phyloP scores from a whole-genome alignment of 2,888 invertebrate genomes.

The Scaptomyza tumidula region DNA sequence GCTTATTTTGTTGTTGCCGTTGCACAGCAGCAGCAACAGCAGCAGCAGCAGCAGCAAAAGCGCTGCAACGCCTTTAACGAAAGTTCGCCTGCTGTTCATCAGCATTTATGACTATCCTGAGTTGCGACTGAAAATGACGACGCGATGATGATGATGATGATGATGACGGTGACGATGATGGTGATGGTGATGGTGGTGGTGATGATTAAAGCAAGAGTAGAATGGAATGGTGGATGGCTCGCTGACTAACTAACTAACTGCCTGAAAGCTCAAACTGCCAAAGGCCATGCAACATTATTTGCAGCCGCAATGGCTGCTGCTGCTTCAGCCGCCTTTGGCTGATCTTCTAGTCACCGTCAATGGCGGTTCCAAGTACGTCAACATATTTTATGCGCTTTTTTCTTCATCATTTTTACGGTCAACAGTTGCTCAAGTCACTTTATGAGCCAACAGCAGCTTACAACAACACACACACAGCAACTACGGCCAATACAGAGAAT shows the following conservation, averaged over 20 bases:
- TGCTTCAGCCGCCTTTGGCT: slow-evolving; percentile 15
- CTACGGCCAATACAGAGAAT: slow-evolving; percentile 22
- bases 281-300: slow-evolving; percentile 67
- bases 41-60: slow-evolving; percentile 69
- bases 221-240: slow-evolving; percentile 19
- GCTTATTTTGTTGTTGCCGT: slow-evolving; percentile 61
- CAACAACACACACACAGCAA: slow-evolving; percentile 16
- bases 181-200: too few relatives aligned
- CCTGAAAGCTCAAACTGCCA: slow-evolving; percentile 44
- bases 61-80: slow-evolving; percentile 72
- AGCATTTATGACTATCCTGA: slow-evolving; percentile 75
- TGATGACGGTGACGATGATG: too few relatives aligned
- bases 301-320: slow-evolving; percentile 39
- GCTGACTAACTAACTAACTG: slow-evolving; percentile 31
- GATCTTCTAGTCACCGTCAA: slow-evolving; percentile 27
- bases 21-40: slow-evolving; percentile 67
- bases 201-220: slow-evolving; percentile 9
- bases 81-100: slow-evolving; percentile 79
- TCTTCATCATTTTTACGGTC: slow-evolving; percentile 63
- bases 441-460: slow-evolving; percentile 41
- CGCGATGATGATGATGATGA: background rate
- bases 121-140: slow-evolving; percentile 11
- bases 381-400: slow-evolving; percentile 69
- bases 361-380: slow-evolving; percentile 49
- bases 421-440: slow-evolving; percentile 60